These are phyloP conservation scores for Stenchaetothrips biformis DNA, from an alignment of 2,888 invertebrate genomes.

Conservation along the genomic window DNA sequence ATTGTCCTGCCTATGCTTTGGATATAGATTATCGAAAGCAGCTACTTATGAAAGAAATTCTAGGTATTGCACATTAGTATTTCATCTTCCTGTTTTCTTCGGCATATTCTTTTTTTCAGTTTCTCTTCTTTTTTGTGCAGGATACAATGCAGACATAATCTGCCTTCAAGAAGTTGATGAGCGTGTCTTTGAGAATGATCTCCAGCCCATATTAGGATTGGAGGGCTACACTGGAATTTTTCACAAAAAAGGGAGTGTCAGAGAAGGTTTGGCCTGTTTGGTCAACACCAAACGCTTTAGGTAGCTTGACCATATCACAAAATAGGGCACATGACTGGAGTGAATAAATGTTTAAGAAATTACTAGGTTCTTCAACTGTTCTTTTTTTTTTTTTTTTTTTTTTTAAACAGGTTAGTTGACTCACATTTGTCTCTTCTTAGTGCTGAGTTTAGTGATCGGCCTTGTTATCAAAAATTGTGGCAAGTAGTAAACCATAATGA, in stretches of 20 bases:
- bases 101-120: conserved; percentile 30
- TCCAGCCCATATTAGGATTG: conserved; percentile 55
- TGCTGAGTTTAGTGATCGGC: conserved; percentile 52
- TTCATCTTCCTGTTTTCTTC: conserved; percentile 15
- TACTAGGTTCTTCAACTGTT: conserved; percentile 20
- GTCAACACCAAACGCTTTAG: conserved; percentile 65
- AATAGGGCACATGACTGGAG: conserved; percentile 19
- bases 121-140: conserved; percentile 45
- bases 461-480: conserved; percentile 57
- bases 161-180: conserved; percentile 91
- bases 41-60: conserved; percentile 74
- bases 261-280: conserved; percentile 79
- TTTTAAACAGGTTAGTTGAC: conserved; percentile 49
- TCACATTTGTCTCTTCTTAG: conserved; percentile 56
- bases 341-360: not conserved
- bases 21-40: conserved; percentile 82
- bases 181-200: conserved; percentile 65
- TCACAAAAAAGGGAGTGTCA: conserved; percentile 65
- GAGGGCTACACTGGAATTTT: conserved; percentile 58
- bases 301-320: conserved; percentile 44
- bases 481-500: conserved; percentile 55
- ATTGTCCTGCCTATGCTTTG: conserved; percentile 78
- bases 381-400: conserved; percentile 31
- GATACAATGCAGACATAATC: conserved; percentile 85
- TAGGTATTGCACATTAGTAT: conserved; percentile 50